Conservation (phyloP, 1,140 invertebrate species). For the Theocolax elegans region DNA sequence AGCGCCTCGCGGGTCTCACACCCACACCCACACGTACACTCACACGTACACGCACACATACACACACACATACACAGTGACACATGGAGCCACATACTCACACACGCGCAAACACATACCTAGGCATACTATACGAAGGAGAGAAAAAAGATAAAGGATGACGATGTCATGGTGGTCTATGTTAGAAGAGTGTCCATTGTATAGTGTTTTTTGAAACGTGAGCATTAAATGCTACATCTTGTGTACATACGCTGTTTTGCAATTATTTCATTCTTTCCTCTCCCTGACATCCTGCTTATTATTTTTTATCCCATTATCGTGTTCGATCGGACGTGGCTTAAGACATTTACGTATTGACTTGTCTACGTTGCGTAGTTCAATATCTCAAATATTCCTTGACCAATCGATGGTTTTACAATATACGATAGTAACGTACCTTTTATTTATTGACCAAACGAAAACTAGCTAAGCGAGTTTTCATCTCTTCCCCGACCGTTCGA, state of each 20-base stretch:
- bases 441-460: conserved; percentile 14
- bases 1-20: conserved; percentile 38
- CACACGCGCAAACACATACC: too few species aligned
- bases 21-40: conserved; percentile 1
- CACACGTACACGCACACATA: too few species aligned
- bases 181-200: conserved; percentile 71
- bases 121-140: conserved; percentile 1
- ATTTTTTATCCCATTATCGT: background rate
- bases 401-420: conserved; percentile 21
- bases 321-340: conserved; percentile 3
- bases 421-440: background rate
- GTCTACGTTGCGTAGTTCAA: conserved; percentile 12
- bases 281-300: background rate
- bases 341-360: background rate
- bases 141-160: conserved; percentile 39
- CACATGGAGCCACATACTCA: too few species aligned
- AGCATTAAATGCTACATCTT: conserved; percentile 76
- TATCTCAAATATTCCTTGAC: background rate
- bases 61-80: too few species aligned
- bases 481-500: background rate
- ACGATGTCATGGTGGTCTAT: conserved; percentile 64
- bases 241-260: conserved; percentile 65
- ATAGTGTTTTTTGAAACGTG: conserved; percentile 75
- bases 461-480: background rate
- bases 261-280: conserved; percentile 50